These are phyloP conservation scores for Perizoma flavofasciatum DNA, from an alignment of 2,888 invertebrate species.

Conservation along the genomic window DNA sequence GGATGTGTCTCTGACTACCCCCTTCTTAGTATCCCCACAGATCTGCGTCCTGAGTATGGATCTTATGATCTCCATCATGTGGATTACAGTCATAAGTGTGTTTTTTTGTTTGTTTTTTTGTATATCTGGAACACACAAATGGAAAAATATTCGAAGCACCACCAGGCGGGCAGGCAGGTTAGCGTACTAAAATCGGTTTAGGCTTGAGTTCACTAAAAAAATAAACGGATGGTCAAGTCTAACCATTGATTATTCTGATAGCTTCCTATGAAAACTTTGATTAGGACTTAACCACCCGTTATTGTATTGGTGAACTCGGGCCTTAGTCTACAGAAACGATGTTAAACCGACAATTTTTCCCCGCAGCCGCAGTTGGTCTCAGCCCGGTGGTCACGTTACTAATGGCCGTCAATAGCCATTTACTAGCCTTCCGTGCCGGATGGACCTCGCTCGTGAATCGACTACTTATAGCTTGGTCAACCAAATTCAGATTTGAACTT, in stretches of 20 bases:
- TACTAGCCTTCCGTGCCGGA: constrained; percentile 38
- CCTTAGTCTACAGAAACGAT: constrained; percentile 16
- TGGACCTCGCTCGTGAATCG: constrained; percentile 18
- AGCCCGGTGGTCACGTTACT: constrained; percentile 40
- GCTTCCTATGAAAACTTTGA: too few species aligned
- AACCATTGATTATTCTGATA: too few species aligned
- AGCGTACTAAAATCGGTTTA: constrained; percentile 13
- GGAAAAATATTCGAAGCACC: background rate
- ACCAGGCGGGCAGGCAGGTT: constrained; percentile 9
- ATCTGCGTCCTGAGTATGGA: too few species aligned
- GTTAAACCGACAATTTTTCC: constrained; percentile 48
- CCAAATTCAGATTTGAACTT: constrained; percentile 14
- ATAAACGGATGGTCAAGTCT: too few species aligned
- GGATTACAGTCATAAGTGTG: too few species aligned
- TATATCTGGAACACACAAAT: too few species aligned
- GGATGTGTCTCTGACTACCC: too few species aligned
- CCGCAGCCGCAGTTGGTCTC: constrained; percentile 32
- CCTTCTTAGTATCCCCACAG: too few species aligned
- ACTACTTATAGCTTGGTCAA: constrained; percentile 15
- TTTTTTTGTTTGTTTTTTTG: too few species aligned
- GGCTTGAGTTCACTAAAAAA: background rate
- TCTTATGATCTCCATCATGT: too few species aligned
- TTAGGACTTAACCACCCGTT: too few species aligned
- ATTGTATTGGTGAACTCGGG: too few species aligned
- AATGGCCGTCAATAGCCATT: constrained; percentile 46